phyloP scores from a whole-genome alignment of 1,140 invertebrate genomes.

The Aphaenogaster rudis region DNA sequence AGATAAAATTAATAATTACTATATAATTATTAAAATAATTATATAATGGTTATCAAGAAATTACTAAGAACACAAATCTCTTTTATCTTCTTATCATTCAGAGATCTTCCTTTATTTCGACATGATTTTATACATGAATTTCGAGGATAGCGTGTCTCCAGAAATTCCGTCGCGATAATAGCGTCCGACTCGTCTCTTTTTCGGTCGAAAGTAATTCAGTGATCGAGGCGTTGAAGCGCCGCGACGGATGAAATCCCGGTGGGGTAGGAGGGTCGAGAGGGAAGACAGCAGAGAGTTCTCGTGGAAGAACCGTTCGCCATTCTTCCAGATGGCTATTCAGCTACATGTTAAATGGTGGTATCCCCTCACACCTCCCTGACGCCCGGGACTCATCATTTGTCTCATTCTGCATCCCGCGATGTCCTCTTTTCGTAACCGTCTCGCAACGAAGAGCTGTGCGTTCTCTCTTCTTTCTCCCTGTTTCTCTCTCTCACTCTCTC shows the following conservation, averaged over 20 bases:
- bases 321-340: constrained; percentile 80
- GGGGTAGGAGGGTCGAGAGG: background rate
- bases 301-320: constrained; percentile 67
- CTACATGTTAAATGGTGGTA: constrained; percentile 79
- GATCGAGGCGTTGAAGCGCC: constrained; percentile 32
- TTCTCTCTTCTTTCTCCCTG: background rate
- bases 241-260: constrained; percentile 27
- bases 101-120: background rate
- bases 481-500: background rate
- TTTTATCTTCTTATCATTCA: background rate
- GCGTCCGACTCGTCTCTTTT: constrained; percentile 4
- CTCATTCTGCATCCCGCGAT: constrained; percentile 44
- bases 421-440: constrained; percentile 55
- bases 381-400: constrained; percentile 77
- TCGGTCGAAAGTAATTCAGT: constrained; percentile 43
- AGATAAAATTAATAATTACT: background rate
- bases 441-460: background rate
- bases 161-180: constrained; percentile 12
- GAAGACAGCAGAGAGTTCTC: constrained; percentile 47
- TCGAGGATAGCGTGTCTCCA: background rate
- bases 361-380: constrained; percentile 48
- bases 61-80: background rate
- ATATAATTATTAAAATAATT: background rate
- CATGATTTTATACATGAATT: background rate
- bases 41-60: background rate